phyloP scores from a whole-genome alignment of 1,140 invertebrate genomes.

The Brachionus angularis region DNA sequence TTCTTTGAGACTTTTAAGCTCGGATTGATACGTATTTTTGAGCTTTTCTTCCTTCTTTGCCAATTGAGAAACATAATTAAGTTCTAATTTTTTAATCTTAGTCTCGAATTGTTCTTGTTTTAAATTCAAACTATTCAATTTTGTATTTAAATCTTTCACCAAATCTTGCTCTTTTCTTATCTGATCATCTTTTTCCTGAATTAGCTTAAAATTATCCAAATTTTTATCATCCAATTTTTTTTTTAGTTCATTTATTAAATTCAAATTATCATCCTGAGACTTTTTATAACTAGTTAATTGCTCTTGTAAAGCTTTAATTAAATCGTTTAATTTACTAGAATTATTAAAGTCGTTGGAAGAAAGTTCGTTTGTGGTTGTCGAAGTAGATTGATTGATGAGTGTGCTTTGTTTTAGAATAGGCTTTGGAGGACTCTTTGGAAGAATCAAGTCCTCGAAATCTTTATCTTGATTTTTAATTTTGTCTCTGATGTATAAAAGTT shows the following conservation, averaged over 20 bases:
- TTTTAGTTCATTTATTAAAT: not conserved
- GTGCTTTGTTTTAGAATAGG: not conserved
- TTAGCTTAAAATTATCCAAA: not conserved
- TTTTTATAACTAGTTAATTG: constrained; percentile 9
- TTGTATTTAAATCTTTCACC: too few species aligned
- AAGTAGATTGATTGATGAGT: constrained; percentile 11
- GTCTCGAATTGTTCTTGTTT: not conserved
- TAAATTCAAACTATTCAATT: not conserved
- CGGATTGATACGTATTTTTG: not conserved
- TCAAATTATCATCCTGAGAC: constrained; percentile 5
- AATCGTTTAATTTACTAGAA: not conserved
- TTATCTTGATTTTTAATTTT: not conserved
- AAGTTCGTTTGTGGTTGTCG: too few species aligned
- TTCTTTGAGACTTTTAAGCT: constrained; percentile 7
- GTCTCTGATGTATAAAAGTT: constrained; percentile 25
- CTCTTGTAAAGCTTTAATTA: constrained; percentile 15
- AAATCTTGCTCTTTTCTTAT: not conserved
- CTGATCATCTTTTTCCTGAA: not conserved
- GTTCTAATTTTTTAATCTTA: constrained; percentile 3
- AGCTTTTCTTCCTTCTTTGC: constrained; percentile 17
- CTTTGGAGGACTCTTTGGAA: not conserved
- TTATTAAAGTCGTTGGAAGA: constrained; percentile 10
- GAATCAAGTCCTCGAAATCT: not conserved
- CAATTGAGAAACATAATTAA: not conserved
- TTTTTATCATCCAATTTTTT: not conserved